These are phyloP conservation scores for Hycleus cichorii DNA, from an alignment of 1,140 invertebrate genomes.

Conservation along the genomic window DNA sequence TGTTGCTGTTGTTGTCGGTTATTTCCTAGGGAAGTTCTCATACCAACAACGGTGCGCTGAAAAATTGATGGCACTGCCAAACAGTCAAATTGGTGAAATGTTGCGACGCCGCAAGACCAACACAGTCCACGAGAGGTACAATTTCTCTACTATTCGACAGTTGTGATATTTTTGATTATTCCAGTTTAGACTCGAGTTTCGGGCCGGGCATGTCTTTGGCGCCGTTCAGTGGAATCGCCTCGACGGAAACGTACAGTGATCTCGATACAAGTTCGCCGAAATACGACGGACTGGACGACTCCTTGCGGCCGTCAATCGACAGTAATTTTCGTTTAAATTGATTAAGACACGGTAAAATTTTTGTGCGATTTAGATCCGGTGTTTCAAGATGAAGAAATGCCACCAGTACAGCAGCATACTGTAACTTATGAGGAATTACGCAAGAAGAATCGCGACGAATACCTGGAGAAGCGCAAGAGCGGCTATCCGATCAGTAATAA, in stretches of 20 bases:
- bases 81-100: slow-evolving; percentile 52
- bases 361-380: slow-evolving; percentile 23
- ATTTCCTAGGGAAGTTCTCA: slow-evolving; percentile 67
- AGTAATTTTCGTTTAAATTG: slow-evolving; percentile 27
- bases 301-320: slow-evolving; percentile 43
- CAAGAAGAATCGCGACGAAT: slow-evolving; percentile 51
- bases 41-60: slow-evolving; percentile 65
- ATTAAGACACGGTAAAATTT: slow-evolving; percentile 1
- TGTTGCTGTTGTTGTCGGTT: slow-evolving; percentile 57
- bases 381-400: slow-evolving; percentile 39
- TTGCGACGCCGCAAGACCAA: slow-evolving; percentile 46
- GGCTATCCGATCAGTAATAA: slow-evolving; percentile 23
- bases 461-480: slow-evolving; percentile 38
- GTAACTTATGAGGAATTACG: slow-evolving; percentile 54
- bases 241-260: slow-evolving; percentile 42
- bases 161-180: slow-evolving; percentile 8
- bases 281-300: slow-evolving; percentile 44
- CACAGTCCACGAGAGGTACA: slow-evolving; percentile 35
- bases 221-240: slow-evolving; percentile 37
- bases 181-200: slow-evolving; percentile 36
- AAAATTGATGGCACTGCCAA: slow-evolving; percentile 64
- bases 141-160: neutral
- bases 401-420: slow-evolving; percentile 34
- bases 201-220: slow-evolving; percentile 41
- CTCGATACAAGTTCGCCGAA: slow-evolving; percentile 43